Conservation (phyloP, 2,113 vertebrate species). For the Scytalopus superciliaris region DNA sequence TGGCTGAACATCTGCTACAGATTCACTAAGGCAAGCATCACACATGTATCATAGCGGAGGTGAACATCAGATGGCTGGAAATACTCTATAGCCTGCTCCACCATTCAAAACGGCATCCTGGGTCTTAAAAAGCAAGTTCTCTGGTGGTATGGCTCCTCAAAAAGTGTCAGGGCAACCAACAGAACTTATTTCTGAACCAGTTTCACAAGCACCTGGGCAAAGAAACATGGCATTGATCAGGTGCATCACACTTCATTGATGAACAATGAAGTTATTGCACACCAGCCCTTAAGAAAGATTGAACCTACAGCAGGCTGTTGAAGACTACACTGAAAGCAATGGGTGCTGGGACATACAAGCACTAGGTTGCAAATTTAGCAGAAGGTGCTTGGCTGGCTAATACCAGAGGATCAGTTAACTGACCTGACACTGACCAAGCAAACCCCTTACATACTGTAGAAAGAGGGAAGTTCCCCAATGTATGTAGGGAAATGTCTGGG, state of each 20-base stretch:
- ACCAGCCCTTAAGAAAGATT: not conserved
- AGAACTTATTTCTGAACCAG: not conserved
- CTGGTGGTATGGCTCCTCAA: not conserved
- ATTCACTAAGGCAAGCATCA: not conserved
- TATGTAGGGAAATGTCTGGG: not conserved
- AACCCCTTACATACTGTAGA: not conserved
- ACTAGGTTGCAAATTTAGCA: not conserved
- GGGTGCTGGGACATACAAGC: not conserved
- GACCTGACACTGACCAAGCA: not conserved
- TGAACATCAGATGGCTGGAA: not conserved
- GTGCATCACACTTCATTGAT: not conserved
- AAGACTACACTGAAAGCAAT: not conserved
- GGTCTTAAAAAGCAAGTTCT: not conserved
- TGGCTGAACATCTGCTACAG: not conserved
- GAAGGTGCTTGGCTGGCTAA: not conserved
- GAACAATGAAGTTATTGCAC: not conserved
- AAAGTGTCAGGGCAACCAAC: not conserved
- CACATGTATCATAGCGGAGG: fast-evolving
- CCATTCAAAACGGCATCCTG: not conserved
- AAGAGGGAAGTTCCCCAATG: not conserved
- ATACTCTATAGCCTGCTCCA: not conserved
- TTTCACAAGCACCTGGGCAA: not conserved
- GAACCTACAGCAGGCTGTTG: not conserved
- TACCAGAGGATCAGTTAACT: not conserved
- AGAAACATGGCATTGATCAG: not conserved